Evolutionary conservation across 2,797 vertebrate genomes (phyloP).

Genomic region (Nannoperca obscura): DNA sequence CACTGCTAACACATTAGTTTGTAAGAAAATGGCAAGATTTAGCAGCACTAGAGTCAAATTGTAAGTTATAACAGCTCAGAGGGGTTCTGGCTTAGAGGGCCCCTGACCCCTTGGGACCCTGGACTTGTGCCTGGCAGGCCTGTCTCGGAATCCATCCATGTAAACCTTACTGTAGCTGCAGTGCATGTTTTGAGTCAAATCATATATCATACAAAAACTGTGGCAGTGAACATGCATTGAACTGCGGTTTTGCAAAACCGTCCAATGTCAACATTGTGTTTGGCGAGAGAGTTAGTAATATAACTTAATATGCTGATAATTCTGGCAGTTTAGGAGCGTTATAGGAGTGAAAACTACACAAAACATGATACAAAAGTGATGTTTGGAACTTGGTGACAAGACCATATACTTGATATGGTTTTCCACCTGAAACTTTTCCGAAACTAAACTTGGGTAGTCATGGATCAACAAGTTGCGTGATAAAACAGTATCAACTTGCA

Average conservation of each 20-base stretch:
- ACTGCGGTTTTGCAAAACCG: constrained; percentile 27
- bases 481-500: constrained; percentile 20
- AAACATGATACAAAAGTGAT: constrained; percentile 38
- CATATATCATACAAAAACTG: constrained; percentile 18
- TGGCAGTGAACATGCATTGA: constrained; percentile 29
- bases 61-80: constrained; percentile 17
- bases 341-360: constrained; percentile 31
- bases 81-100: neutral
- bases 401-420: neutral
- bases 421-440: constrained; percentile 23
- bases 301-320: constrained; percentile 63
- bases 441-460: constrained; percentile 25
- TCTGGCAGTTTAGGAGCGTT: constrained; percentile 38
- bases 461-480: neutral
- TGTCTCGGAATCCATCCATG: constrained; percentile 36
- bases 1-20: neutral
- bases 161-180: constrained; percentile 28
- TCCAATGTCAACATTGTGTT: constrained; percentile 70
- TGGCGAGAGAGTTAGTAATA: constrained; percentile 48
- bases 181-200: constrained; percentile 24
- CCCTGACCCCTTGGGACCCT: constrained; percentile 17
- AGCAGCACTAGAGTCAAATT: neutral
- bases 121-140: constrained; percentile 1
- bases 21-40: neutral
- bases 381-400: constrained; percentile 12